Percentiles rank a stretch among this genome's conserved stretches.
Evolutionary conservation across 2,113 vertebrate species (phyloP).

Genomic region (Cygnus buccinator): DNA sequence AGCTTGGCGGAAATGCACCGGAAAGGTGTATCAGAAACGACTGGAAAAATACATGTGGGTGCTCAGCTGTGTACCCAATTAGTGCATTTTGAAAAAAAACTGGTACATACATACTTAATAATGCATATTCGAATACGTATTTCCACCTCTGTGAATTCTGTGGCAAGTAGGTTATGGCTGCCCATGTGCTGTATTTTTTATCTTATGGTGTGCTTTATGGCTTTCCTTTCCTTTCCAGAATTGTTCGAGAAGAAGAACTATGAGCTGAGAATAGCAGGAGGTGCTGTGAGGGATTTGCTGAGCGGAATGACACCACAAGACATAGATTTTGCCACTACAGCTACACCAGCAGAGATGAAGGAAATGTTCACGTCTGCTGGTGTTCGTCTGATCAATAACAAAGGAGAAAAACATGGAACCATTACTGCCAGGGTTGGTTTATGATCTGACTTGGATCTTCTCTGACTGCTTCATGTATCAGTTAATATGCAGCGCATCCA

Average conservation of each 20-base stretch:
- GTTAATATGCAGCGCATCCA: fast-evolving
- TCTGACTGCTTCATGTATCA: neutral
- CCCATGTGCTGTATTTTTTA: fast-evolving
- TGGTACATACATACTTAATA: fast-evolving
- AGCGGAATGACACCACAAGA: slow-evolving; percentile 89
- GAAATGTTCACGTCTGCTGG: slow-evolving; percentile 87
- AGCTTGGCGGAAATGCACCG: neutral
- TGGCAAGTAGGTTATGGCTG: neutral
- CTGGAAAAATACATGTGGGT: too few species aligned
- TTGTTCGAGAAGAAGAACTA: slow-evolving; percentile 87
- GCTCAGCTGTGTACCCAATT: neutral
- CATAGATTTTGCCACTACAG: slow-evolving; percentile 95
- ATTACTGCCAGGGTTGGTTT: slow-evolving; percentile 90
- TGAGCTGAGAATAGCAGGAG: slow-evolving; percentile 94
- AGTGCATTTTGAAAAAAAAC: neutral
- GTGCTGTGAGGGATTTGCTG: slow-evolving; percentile 92
- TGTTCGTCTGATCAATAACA: slow-evolving; percentile 94
- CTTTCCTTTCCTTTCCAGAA: slow-evolving; percentile 70
- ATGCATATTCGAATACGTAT: fast-evolving
- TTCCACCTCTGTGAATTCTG: fast-evolving
- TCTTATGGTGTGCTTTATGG: neutral
- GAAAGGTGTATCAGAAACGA: neutral
- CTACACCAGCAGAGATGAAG: slow-evolving; percentile 94
- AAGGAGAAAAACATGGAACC: slow-evolving; percentile 95
- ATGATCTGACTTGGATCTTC: neutral